Base-by-base conservation (phyloP, 2,888 invertebrate genomes). In the Globia sparganii region DNA sequence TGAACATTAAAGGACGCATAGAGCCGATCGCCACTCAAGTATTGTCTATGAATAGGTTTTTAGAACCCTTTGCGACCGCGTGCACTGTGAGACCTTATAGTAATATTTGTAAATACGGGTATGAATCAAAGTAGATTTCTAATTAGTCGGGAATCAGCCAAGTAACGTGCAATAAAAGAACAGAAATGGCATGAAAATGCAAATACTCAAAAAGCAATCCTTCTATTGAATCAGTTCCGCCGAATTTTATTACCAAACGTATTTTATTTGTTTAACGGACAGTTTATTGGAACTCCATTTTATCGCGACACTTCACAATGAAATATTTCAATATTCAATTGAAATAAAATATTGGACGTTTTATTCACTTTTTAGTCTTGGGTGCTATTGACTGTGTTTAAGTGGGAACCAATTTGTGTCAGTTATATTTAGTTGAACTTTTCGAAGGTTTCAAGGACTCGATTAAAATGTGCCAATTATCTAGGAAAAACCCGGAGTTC, bases 181-280 rank as follows among this genome's bases (percentile, higher is more conserved):
- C 53, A 56, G 49, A 43, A 61, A 69, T 69, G 56, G 31, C 46
- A 61, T 66, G 46, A 61, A 69, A 78, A 58, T 43, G 28, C 58
- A 69, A 65, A 72, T 61, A 37, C 68, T 43, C 18, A 83, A 83
- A 78, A 40, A 78, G 53, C 70, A 81, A 49, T 62, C 53, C 31
- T 28, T 64, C 64, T 81, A 77, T 81, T 74, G 58, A 77, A 64
- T 73, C 69, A 74, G 75, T 77, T 67, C 58, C 73, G 40, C 31
- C 3, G 34, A 58, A 72, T 83, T 85, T 81, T 77, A 81, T 83
- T 65, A 65, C 73, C 43, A 67, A 83, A 83, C 71, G 64, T 73
- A 82, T 86, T 84, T 86, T 85, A 85, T 85, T 83, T 85, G 68
- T 85, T 81, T 77, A 85, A 75, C 78, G 66, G 83, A 75, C 64